These are phyloP conservation scores for Catocala fraxini DNA, from an alignment of 2,888 invertebrate species.

Conservation along the genomic window DNA sequence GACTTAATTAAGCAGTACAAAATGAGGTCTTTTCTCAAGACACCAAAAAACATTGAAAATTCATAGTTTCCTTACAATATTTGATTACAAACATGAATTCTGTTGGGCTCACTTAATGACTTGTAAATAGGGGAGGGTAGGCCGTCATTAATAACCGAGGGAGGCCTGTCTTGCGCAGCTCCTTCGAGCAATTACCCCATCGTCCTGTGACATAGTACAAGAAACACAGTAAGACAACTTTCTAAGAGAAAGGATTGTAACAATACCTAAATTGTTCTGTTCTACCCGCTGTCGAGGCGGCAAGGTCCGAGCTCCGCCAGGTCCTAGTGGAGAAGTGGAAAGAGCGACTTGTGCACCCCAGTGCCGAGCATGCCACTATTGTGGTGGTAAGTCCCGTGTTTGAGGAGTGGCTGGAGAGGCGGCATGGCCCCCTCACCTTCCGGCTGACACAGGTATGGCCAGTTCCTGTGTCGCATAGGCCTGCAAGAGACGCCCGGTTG, in stretches of 20 bases:
- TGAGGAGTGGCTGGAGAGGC: too few species aligned
- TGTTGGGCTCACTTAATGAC: conserved; percentile 68
- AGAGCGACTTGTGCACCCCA: too few species aligned
- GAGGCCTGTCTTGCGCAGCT: conserved; percentile 75
- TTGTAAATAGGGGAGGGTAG: conserved; percentile 68
- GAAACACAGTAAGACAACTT: conserved; percentile 24
- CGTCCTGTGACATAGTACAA: conserved; percentile 34
- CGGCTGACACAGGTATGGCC: too few species aligned
- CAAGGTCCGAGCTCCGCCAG: too few species aligned
- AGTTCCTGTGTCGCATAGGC: too few species aligned
- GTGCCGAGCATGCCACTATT: too few species aligned
- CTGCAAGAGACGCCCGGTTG: too few species aligned
- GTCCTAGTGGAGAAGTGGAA: too few species aligned
- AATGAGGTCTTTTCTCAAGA: neutral
- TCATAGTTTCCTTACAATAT: conserved; percentile 55
- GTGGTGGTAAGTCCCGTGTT: too few species aligned
- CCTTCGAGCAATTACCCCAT: conserved; percentile 77
- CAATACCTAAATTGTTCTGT: neutral
- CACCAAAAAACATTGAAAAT: conserved; percentile 37
- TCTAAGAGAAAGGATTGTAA: neutral
- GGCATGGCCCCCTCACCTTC: too few species aligned
- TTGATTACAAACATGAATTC: conserved; percentile 64
- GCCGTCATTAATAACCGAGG: conserved; percentile 66
- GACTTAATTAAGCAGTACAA: too few species aligned
- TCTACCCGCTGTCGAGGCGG: too few species aligned